A percentile compares a stretch with the other conserved stretches of the same genome.
Conservation (phyloP, 1,140 invertebrate genomes). For the Bombus picipes region DNA sequence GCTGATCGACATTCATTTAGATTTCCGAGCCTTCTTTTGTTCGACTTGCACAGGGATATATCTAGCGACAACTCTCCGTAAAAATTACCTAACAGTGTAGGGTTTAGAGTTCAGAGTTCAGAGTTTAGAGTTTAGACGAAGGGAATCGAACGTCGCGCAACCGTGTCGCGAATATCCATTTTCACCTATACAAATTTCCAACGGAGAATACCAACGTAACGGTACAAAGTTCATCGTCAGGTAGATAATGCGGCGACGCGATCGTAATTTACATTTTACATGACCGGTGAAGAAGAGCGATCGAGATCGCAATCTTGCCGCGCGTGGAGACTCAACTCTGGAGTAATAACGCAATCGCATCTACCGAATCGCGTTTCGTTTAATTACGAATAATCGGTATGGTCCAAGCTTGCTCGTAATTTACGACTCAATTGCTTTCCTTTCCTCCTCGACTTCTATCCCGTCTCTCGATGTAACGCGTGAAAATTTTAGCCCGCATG, state of each 20-base stretch:
- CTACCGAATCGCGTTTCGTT: too few species aligned
- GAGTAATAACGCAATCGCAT: too few species aligned
- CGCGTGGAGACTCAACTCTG: too few species aligned
- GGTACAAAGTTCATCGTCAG: neutral
- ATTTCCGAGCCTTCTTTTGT: too few species aligned
- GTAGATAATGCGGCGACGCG: neutral
- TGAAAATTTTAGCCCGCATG: neutral
- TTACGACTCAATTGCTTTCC: neutral
- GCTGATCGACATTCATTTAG: too few species aligned
- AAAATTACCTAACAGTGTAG: too few species aligned
- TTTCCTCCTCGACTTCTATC: neutral
- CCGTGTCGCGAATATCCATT: neutral
- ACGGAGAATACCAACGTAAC: neutral
- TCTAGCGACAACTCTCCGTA: too few species aligned
- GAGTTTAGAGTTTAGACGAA: neutral
- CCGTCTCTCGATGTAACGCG: neutral
- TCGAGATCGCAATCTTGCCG: neutral
- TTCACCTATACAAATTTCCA: neutral
- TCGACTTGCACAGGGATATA: too few species aligned
- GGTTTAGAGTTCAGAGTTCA: too few species aligned
- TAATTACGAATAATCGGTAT: constrained; percentile 8
- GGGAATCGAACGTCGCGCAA: neutral
- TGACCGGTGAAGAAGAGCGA: neutral
- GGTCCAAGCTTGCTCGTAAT: neutral
- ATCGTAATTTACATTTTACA: constrained; percentile 1